Conservation (phyloP, 1,140 invertebrate species). For the Lordiphosa collinella region DNA sequence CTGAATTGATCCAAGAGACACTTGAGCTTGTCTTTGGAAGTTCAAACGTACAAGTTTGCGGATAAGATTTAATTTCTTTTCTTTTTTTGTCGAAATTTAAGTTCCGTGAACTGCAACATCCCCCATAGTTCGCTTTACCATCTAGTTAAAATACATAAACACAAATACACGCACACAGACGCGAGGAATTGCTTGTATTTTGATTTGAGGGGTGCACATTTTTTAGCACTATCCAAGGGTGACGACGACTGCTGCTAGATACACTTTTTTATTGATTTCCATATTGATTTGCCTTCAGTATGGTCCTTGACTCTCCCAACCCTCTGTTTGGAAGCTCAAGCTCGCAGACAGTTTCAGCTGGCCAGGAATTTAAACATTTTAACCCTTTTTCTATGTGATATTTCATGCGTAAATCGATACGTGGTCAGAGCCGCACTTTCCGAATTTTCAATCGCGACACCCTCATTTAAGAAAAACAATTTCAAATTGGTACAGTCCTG, state of each 20-base stretch:
- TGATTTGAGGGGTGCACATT: constrained; percentile 31
- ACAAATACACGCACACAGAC: constrained; percentile 1
- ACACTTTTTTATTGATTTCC: constrained; percentile 65
- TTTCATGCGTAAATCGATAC: constrained; percentile 35
- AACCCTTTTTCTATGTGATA: constrained; percentile 42
- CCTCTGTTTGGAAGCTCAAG: constrained; percentile 4
- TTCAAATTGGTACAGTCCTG: constrained; percentile 5
- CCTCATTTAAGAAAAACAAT: constrained; percentile 1
- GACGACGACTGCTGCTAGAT: constrained; percentile 53
- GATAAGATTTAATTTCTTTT: too few species aligned
- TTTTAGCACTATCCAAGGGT: constrained; percentile 44
- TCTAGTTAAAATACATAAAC: background rate
- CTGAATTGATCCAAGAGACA: too few species aligned
- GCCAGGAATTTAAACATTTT: constrained; percentile 32
- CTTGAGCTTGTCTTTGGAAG: too few species aligned
- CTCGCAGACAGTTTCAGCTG: constrained; percentile 13
- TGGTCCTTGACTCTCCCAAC: constrained; percentile 17
- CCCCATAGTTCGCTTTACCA: too few species aligned
- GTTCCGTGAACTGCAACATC: too few species aligned
- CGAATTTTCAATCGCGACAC: constrained; percentile 13
- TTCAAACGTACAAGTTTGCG: too few species aligned
- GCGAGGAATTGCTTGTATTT: constrained; percentile 1
- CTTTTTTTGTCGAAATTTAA: too few species aligned
- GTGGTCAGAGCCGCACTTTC: constrained; percentile 7
- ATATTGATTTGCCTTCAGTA: constrained; percentile 52